These are phyloP conservation scores for Genyomyrus donnyi DNA, from an alignment of 2,113 vertebrate genomes.

Conservation along the genomic window DNA sequence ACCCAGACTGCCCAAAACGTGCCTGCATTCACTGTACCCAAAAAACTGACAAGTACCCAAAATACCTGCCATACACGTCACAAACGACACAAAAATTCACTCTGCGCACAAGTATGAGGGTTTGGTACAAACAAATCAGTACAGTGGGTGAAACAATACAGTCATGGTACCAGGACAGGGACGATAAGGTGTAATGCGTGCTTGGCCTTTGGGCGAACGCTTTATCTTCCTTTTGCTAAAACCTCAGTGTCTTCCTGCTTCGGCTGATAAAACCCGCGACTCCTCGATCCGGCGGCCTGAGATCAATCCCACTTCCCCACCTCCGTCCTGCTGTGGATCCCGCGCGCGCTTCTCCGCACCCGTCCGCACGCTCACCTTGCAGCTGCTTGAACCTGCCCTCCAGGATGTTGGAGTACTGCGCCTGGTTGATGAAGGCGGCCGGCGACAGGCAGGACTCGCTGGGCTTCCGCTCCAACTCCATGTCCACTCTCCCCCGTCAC, in stretches of 20 bases:
- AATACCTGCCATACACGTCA: neutral
- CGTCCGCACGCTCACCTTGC: slow-evolving; percentile 71
- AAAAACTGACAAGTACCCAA: neutral
- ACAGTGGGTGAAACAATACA: neutral
- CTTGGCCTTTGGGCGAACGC: neutral
- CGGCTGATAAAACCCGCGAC: neutral
- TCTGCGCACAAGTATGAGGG: neutral
- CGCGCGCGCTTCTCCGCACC: neutral
- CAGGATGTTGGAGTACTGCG: slow-evolving; percentile 79
- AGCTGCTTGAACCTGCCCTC: slow-evolving; percentile 88
- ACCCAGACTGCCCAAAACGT: neutral
- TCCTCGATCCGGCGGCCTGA: neutral
- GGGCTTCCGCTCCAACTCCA: slow-evolving; percentile 57
- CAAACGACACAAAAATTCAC: neutral
- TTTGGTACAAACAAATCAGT: neutral
- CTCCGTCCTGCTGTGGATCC: neutral
- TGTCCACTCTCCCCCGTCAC: slow-evolving; percentile 17
- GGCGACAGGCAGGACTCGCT: slow-evolving; percentile 67
- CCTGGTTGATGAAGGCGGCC: slow-evolving; percentile 79
- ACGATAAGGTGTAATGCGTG: neutral
- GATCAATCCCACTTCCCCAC: neutral
- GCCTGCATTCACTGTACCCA: neutral
- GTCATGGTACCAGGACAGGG: neutral
- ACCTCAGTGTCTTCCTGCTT: neutral
- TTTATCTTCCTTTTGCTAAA: neutral